These are phyloP conservation scores for Invenusta paracnida DNA, from an alignment of 2,888 invertebrate species.

Conservation along the genomic window DNA sequence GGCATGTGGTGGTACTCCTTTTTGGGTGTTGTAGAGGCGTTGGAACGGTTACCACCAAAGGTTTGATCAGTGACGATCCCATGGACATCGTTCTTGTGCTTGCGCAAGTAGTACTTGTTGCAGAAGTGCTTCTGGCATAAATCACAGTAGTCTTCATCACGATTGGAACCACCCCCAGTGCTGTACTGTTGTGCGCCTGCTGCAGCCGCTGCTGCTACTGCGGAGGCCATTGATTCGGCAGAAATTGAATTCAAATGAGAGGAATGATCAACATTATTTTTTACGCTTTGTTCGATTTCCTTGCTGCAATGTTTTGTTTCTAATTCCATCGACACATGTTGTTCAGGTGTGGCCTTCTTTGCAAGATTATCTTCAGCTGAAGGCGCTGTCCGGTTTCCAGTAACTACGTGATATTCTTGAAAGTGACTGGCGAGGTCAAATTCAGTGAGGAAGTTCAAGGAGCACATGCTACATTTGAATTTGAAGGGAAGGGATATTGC, in stretches of 20 bases:
- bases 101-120: constrained; percentile 62
- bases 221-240: neutral
- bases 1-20: neutral
- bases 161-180: neutral
- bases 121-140: constrained; percentile 62
- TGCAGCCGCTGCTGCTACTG: neutral
- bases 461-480: too few species aligned
- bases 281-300: too few species aligned
- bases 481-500: too few species aligned
- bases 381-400: too few species aligned
- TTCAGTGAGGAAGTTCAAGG: too few species aligned
- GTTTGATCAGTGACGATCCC: constrained; percentile 51
- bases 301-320: too few species aligned
- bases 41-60: neutral
- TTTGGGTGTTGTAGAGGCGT: neutral
- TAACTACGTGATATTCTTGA: too few species aligned
- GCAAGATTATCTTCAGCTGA: too few species aligned
- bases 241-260: neutral
- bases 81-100: constrained; percentile 61
- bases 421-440: too few species aligned
- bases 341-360: too few species aligned
- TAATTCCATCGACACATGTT: too few species aligned
- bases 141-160: constrained; percentile 59
- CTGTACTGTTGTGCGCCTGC: neutral
- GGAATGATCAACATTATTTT: neutral